phyloP scores from a whole-genome alignment of 2,888 invertebrate genomes.

The Rhynchonema sp. region DNA sequence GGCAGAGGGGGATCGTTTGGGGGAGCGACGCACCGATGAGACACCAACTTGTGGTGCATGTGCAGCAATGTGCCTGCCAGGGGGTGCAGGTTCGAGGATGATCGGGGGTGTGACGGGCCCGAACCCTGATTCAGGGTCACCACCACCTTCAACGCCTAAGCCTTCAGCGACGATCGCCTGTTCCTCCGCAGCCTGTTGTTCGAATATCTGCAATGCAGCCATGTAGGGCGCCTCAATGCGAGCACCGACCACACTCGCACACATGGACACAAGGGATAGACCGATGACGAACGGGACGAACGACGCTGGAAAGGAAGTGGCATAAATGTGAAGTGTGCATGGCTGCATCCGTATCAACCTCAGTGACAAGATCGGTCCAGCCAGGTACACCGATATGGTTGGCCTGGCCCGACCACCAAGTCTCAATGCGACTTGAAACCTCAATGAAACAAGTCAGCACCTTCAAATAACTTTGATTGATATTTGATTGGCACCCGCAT shows the following conservation, averaged over 20 bases:
- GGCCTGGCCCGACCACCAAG: no score
- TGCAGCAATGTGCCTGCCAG: not conserved
- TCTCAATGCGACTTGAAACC: no score
- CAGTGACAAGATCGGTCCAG: no score
- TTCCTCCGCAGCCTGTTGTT: constrained; percentile 12
- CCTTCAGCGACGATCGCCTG: not conserved
- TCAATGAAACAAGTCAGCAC: no score
- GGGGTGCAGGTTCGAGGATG: not conserved
- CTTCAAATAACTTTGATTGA: not conserved
- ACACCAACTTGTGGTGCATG: not conserved
- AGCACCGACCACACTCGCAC: constrained; percentile 14
- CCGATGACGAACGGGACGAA: constrained; percentile 20
- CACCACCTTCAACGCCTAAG: not conserved
- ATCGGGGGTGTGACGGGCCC: not conserved
- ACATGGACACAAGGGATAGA: constrained; percentile 20
- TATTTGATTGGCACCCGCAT: no score
- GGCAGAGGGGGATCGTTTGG: no score
- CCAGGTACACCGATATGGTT: no score
- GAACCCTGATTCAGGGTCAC: not conserved
- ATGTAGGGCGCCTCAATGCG: constrained; percentile 19
- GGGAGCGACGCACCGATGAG: no score
- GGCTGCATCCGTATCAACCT: no score
- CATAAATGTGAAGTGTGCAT: no score
- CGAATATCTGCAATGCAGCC: constrained; percentile 19
- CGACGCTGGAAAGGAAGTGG: constrained; percentile 14